A percentile compares a stretch with the other conserved stretches of the same genome.
phyloP scores from a whole-genome alignment of 2,113 vertebrate genomes.

The Anthoscopus minutus region DNA sequence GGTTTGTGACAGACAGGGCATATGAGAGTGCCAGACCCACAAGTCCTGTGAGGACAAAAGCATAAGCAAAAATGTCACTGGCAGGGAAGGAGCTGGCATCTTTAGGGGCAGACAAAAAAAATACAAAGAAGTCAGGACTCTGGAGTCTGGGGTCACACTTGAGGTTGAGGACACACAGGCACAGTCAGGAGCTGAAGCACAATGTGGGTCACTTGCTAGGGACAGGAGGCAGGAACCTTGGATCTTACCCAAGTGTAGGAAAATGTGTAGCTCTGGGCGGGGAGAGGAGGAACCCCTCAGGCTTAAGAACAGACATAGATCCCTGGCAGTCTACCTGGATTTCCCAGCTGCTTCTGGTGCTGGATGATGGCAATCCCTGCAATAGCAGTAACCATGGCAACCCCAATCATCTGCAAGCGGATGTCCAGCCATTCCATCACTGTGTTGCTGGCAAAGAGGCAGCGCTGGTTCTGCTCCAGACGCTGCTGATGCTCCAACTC shows the following conservation, averaged over 20 bases:
- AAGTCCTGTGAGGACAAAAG: slow-evolving; percentile 73
- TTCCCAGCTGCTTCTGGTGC: slow-evolving; percentile 77
- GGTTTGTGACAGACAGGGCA: slow-evolving; percentile 84
- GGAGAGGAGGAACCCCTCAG: not conserved
- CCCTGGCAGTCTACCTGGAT: slow-evolving; percentile 77
- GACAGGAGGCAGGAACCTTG: not conserved
- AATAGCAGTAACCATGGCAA: slow-evolving; percentile 81
- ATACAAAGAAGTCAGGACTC: not conserved
- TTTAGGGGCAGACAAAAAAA: not conserved
- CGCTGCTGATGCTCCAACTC: slow-evolving; percentile 79
- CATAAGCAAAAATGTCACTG: not conserved
- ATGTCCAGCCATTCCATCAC: slow-evolving; percentile 92
- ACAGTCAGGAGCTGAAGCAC: not conserved
- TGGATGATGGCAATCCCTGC: slow-evolving; percentile 84
- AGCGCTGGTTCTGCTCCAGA: slow-evolving; percentile 90
- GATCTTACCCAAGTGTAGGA: not conserved
- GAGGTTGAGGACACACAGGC: not conserved
- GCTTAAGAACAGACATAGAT: not conserved
- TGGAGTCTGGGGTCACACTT: not conserved
- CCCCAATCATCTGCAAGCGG: slow-evolving; percentile 92
- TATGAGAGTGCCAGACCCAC: slow-evolving; percentile 92
- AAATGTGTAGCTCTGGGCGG: not conserved
- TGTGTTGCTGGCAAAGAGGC: slow-evolving; percentile 84
- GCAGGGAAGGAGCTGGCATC: not conserved
- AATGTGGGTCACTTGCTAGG: not conserved